Conservation (phyloP, 2,888 invertebrate species). For the Tipula helvola region DNA sequence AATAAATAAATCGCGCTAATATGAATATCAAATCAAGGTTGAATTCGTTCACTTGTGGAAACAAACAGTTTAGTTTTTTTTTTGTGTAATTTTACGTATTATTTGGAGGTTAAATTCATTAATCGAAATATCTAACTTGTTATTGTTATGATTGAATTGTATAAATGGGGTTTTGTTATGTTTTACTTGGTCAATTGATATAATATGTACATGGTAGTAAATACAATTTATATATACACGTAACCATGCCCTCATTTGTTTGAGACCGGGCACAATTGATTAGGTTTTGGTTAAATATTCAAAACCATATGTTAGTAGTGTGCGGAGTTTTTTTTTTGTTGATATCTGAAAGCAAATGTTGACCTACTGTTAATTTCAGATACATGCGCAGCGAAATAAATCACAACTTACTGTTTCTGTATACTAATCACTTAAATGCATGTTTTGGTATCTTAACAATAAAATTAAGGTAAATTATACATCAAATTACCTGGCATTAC, state of each 20-base stretch:
- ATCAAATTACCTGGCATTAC: not conserved
- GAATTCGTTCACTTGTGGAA: not conserved
- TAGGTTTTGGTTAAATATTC: not conserved
- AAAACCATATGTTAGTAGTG: not conserved
- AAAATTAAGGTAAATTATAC: not conserved
- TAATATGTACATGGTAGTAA: not conserved
- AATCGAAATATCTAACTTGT: not conserved
- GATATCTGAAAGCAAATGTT: not conserved
- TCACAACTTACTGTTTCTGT: not conserved
- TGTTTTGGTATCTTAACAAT: not conserved
- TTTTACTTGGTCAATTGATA: not conserved
- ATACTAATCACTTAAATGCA: not conserved
- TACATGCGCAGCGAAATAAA: not conserved
- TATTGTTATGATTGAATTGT: not conserved
- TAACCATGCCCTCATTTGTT: not conserved
- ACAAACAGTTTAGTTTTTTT: not conserved
- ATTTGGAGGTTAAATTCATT: not conserved
- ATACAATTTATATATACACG: not conserved
- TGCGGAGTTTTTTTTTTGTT: not conserved
- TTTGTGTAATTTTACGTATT: not conserved
- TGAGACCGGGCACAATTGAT: not conserved
- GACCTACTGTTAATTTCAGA: not conserved
- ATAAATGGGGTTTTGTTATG: not conserved
- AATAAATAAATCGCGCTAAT: not conserved
- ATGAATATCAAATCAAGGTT: constrained; percentile 4